A percentile compares a stretch with the other conserved stretches of the same genome.
Evolutionary conservation across 2,113 vertebrate genomes (phyloP).

Genomic region (Cairina moschata): DNA sequence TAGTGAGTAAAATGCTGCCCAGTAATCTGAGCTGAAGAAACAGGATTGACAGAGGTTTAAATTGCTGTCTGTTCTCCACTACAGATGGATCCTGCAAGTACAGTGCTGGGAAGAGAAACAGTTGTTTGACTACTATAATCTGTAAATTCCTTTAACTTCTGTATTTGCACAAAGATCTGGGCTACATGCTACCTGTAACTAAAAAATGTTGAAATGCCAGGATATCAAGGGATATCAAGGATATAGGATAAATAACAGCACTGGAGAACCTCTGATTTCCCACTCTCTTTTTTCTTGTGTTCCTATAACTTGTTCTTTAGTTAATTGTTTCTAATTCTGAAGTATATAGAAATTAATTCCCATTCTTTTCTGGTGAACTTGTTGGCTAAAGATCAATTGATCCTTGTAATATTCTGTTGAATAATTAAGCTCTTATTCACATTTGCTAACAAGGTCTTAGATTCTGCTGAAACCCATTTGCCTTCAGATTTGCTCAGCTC

Average conservation of each 20-base stretch:
- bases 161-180: neutral
- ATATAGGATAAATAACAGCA: neutral
- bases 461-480: neutral
- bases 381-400: constrained; percentile 17
- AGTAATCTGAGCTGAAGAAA: neutral
- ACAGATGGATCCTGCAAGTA: neutral
- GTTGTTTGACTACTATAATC: fast-evolving
- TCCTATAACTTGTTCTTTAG: neutral
- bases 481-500: neutral
- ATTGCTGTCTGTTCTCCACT: neutral
- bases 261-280: neutral
- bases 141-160: neutral
- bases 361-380: constrained; percentile 12
- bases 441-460: neutral
- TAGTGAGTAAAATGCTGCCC: neutral
- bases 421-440: constrained; percentile 1
- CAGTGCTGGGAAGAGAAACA: neutral
- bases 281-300: neutral
- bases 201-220: neutral
- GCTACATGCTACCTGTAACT: neutral
- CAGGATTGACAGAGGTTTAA: neutral
- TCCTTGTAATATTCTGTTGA: constrained; percentile 9
- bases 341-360: constrained; percentile 22
- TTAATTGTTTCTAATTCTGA: constrained; percentile 27
- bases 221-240: neutral